Percentiles rank a stretch among this genome's conserved stretches.
Conservation (phyloP, 2,888 invertebrate species). For the Carterocephalus palaemon region DNA sequence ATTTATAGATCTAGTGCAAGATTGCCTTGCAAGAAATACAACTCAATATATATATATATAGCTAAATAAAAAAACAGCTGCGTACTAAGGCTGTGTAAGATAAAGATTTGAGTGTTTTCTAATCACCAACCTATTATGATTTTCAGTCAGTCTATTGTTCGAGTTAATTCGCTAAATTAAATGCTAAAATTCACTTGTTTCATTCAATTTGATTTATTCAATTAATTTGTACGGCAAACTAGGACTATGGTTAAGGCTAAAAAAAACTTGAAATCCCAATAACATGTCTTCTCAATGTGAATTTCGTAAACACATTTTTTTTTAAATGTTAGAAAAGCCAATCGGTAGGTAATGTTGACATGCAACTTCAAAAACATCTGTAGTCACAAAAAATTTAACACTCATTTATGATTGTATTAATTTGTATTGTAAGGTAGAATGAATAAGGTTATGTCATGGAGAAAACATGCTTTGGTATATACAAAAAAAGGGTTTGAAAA, state of each 20-base stretch:
- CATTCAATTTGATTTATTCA: too few species aligned
- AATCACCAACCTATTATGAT: too few species aligned
- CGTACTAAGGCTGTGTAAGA: too few species aligned
- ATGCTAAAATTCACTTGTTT: too few species aligned
- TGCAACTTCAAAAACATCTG: constrained; percentile 32
- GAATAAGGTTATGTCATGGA: constrained; percentile 49
- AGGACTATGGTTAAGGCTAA: background rate
- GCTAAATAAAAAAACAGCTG: too few species aligned
- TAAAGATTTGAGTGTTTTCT: too few species aligned
- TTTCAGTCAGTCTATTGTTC: too few species aligned
- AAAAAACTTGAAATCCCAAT: constrained; percentile 29
- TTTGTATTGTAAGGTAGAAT: constrained; percentile 54
- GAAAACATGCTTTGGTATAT: constrained; percentile 64
- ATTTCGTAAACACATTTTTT: constrained; percentile 22
- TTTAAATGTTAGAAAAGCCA: constrained; percentile 34
- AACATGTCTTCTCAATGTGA: constrained; percentile 54
- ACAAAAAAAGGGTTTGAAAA: constrained; percentile 30
- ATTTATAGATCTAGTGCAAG: too few species aligned
- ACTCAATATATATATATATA: too few species aligned
- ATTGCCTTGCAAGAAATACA: too few species aligned
- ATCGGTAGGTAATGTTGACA: constrained; percentile 27
- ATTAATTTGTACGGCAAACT: too few species aligned
- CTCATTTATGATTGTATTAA: constrained; percentile 40
- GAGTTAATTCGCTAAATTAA: too few species aligned
- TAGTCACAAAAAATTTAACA: constrained; percentile 42